These are phyloP conservation scores for Lydus trimaculatus DNA, from an alignment of 2,888 invertebrate species.

Conservation along the genomic window DNA sequence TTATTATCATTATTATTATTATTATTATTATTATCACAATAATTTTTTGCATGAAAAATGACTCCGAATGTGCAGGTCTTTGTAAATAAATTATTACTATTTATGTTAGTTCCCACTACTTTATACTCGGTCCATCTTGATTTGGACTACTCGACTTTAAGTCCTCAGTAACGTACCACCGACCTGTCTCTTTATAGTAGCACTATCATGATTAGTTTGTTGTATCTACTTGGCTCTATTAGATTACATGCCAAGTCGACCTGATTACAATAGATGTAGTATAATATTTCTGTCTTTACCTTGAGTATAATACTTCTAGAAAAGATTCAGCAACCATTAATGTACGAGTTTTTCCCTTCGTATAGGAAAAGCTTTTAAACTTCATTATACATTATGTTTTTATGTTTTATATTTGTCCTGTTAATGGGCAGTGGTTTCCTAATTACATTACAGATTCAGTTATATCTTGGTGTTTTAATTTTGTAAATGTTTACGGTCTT, in stretches of 20 bases:
- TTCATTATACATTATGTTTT: constrained; percentile 26
- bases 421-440: constrained; percentile 45
- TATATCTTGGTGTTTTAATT: constrained; percentile 31
- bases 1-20: not conserved
- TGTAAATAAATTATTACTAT: too few species aligned
- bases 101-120: not conserved
- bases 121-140: not conserved
- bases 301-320: not conserved
- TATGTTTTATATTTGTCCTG: constrained; percentile 19
- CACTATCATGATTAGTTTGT: too few species aligned
- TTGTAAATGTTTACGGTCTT: constrained; percentile 19
- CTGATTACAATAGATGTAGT: not conserved
- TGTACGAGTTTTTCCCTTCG: constrained; percentile 8
- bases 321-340: not conserved
- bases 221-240: too few species aligned
- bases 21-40: constrained; percentile 9
- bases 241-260: constrained; percentile 11
- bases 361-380: constrained; percentile 31
- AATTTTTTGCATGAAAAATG: constrained; percentile 15
- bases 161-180: too few species aligned
- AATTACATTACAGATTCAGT: constrained; percentile 33
- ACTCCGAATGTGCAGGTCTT: too few species aligned
- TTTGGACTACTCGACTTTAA: too few species aligned
- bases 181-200: too few species aligned
- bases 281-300: not conserved